Conservation (phyloP, 2,797 vertebrate species). For the Myiotriccus ornatus region DNA sequence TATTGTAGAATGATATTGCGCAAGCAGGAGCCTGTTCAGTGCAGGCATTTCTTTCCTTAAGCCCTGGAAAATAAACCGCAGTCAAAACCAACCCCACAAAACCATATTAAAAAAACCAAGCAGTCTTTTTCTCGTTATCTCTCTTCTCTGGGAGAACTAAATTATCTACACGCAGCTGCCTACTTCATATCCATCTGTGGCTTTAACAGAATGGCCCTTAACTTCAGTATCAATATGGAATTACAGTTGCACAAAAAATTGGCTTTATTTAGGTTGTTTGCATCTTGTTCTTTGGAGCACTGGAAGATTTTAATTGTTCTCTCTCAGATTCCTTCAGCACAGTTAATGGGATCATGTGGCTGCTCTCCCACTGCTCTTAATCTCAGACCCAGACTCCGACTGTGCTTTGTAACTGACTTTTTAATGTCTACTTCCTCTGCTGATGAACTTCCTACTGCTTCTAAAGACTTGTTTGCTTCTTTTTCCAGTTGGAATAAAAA, state of each 20-base stretch:
- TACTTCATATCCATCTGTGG: slow-evolving; percentile 13
- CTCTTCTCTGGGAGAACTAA: not conserved
- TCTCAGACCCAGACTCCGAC: slow-evolving; percentile 1
- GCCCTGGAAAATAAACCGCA: not conserved
- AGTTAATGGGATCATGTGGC: slow-evolving; percentile 63
- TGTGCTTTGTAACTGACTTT: slow-evolving; percentile 63
- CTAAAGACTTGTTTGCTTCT: slow-evolving; percentile 32
- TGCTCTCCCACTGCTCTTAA: slow-evolving; percentile 57
- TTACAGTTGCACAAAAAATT: not conserved
- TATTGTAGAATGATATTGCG: not conserved
- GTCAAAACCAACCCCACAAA: not conserved
- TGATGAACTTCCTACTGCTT: slow-evolving; percentile 56
- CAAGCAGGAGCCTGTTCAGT: not conserved
- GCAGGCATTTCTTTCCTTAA: not conserved
- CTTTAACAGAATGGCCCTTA: slow-evolving; percentile 16
- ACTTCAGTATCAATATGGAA: not conserved
- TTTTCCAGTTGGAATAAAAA: slow-evolving; percentile 26
- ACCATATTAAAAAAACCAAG: not conserved
- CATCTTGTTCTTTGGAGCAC: not conserved
- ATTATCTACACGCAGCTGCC: slow-evolving; percentile 6
- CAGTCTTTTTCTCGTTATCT: not conserved
- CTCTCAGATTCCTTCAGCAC: slow-evolving; percentile 25
- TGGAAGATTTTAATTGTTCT: slow-evolving; percentile 59
- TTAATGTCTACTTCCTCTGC: slow-evolving; percentile 40
- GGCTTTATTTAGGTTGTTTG: slow-evolving; percentile 8